phyloP scores from a whole-genome alignment of 2,888 invertebrate species.

The Trachelus iudaicus region DNA sequence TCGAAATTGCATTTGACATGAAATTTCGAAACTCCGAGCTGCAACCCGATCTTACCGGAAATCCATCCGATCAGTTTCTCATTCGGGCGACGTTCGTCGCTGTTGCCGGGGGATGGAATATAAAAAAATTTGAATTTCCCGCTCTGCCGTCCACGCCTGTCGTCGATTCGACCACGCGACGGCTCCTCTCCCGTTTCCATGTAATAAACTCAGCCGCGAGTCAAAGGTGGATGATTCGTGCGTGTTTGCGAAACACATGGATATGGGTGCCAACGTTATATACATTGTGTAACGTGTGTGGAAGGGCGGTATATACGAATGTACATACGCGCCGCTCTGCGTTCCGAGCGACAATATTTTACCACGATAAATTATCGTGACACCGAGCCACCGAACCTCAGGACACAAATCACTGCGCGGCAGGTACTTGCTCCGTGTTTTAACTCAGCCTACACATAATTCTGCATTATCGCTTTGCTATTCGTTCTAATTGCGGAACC shows the following conservation, averaged over 20 bases:
- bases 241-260: not conserved
- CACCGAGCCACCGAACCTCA: constrained; percentile 26
- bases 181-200: not conserved
- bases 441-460: constrained; percentile 49
- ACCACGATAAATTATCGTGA: constrained; percentile 54
- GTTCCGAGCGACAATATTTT: constrained; percentile 47
- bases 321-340: not conserved
- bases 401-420: constrained; percentile 27
- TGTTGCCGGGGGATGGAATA: not conserved
- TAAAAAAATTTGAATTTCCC: not conserved
- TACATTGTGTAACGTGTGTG: not conserved
- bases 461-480: constrained; percentile 44
- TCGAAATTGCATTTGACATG: constrained; percentile 48
- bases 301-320: not conserved
- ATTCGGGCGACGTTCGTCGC: not conserved
- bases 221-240: not conserved
- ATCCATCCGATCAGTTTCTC: not conserved
- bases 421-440: constrained; percentile 34
- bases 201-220: not conserved
- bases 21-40: constrained; percentile 35
- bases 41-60: not conserved
- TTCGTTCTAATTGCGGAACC: constrained; percentile 48
- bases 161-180: not conserved
- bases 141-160: not conserved
- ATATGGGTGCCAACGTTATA: not conserved